Conservation (phyloP, 2,797 vertebrate species). For the Amazona finschi region DNA sequence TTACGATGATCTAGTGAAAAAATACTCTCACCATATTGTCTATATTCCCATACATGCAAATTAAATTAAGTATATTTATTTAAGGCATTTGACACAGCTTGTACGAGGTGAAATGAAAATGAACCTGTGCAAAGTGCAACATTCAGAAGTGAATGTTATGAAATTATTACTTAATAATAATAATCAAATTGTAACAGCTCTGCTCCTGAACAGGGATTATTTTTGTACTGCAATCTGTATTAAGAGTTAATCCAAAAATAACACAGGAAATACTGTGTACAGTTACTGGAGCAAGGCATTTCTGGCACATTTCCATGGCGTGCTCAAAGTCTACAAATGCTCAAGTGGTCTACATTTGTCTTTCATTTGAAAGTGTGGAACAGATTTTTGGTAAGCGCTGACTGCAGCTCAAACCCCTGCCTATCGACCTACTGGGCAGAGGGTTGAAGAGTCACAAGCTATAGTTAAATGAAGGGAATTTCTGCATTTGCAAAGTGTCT, state of each 20-base stretch:
- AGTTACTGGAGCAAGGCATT: background rate
- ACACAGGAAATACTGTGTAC: constrained; percentile 10
- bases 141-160: background rate
- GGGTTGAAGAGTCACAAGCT: background rate
- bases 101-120: background rate
- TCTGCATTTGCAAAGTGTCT: background rate
- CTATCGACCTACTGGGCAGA: background rate
- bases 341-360: background rate
- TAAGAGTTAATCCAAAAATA: constrained; percentile 22
- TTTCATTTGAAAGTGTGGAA: background rate
- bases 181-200: background rate
- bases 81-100: background rate
- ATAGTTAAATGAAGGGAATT: background rate
- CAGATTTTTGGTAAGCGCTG: background rate
- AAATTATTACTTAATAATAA: background rate
- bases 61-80: background rate
- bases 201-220: background rate
- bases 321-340: background rate
- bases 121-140: background rate
- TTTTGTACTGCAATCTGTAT: background rate
- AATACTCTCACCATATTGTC: background rate
- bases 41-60: background rate
- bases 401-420: background rate
- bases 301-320: constrained; percentile 1
- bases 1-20: background rate